Evolutionary conservation across 2,113 vertebrate genomes (phyloP), one percentile per base, ranked within the genome.

Genomic region (Acrocephalus arundinaceus): DNA sequence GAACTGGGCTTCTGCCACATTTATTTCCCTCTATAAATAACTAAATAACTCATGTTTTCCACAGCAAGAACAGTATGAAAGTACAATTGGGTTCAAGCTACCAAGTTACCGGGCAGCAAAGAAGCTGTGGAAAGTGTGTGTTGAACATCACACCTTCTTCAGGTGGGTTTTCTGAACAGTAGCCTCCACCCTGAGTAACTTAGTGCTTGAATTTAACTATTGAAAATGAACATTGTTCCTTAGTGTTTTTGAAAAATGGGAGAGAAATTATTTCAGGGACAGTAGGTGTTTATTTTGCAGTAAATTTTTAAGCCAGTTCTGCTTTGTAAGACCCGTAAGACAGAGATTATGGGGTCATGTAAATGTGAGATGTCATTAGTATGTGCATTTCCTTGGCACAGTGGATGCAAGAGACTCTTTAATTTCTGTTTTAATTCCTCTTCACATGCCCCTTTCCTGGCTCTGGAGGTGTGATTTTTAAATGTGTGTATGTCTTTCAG

Each of bases 81-180:
- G 99, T 90, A 99, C 99, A 33, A 99, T 99, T 72, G 99, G 99
- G 35, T 99, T 99, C 97, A 99, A 99, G 96, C 98, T 99, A 88
- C 99, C 99, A 35, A 99, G 98, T 96, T 99, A 99, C 95, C 98
- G 99, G 89, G 99, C 99, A 25, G 98, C 99, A n/a, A 99, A 99
- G 97, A 99, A 99, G 97, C 97, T 99, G 87, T 99, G 99, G 99
- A 99, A 99, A 97, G 99, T 99, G 15, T 99, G 99, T 96, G 99
- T 99, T 43, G 99, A 99, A 35, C 99, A 99, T 97, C 99, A 99
- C 93, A 99, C 99, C 1, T 99, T 99, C 97, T 99, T 99, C 98
- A 99, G 99, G 99, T 99, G 97, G 62, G 95, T 93, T 80, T 88
- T 46, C 63, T 63, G n/a, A 78, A 6, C 0, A 1, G 11, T n/a